Conservation (phyloP, 2,113 vertebrate genomes). For the Neodontobutis hainanensis region DNA sequence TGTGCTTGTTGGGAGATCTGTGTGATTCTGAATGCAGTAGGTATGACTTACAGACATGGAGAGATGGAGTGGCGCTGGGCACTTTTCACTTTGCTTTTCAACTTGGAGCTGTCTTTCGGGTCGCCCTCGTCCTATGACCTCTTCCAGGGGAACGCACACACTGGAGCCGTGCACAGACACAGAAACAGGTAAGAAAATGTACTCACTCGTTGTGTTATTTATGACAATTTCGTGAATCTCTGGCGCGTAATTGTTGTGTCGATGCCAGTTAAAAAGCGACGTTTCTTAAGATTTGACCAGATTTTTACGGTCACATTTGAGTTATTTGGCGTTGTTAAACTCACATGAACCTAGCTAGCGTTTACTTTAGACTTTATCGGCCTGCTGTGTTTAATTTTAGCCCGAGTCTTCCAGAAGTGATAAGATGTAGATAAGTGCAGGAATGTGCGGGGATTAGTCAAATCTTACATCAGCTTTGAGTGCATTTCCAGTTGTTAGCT, state of each 20-base stretch:
- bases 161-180: conserved; percentile 68
- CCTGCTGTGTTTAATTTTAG: conserved; percentile 37
- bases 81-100: conserved; percentile 65
- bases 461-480: conserved; percentile 2
- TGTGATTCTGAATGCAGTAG: neutral
- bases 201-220: neutral
- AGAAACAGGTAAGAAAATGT: conserved; percentile 73
- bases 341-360: neutral
- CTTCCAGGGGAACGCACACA: conserved; percentile 66
- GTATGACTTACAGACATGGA: conserved; percentile 37
- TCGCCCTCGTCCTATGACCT: conserved; percentile 67
- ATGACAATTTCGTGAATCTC: neutral
- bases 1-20: conserved; percentile 12
- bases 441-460: conserved; percentile 38
- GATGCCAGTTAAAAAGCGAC: conserved; percentile 14
- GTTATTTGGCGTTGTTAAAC: neutral
- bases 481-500: conserved; percentile 7
- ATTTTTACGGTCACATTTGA: conserved; percentile 1
- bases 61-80: conserved; percentile 52
- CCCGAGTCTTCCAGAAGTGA: conserved; percentile 34
- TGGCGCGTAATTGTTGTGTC: conserved; percentile 19
- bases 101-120: conserved; percentile 56
- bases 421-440: conserved; percentile 51
- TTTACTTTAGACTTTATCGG: conserved; percentile 34
- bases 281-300: conserved; percentile 11